Evolutionary conservation across 1,140 invertebrate genomes (phyloP), one percentile per base, ranked within the genome.

Genomic region (Temnothorax curvispinosus): DNA sequence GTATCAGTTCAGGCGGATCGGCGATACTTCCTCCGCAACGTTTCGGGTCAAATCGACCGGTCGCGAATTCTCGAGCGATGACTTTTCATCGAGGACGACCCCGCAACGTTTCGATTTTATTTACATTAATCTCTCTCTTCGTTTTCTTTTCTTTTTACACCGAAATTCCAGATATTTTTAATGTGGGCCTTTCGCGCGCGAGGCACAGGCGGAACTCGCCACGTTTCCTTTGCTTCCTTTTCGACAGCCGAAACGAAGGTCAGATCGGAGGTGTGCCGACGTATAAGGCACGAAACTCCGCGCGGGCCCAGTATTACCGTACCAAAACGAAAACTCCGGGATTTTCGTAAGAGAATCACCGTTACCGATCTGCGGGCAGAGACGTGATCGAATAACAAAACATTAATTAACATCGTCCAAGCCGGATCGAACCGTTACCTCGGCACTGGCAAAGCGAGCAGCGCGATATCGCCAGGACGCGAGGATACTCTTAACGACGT

Each of bases 301-400:
- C 11, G 27, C 7, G 32, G 15, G 38, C 52, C 5, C 2, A 13
- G n/a, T 81, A 81, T 71, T 56, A 81, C 38, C 65, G 44, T 56
- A 81, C 9, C 5, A 81, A 81, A 75, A 47, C n/a, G 50, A 35
- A 58, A 74, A 35, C n/a, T 13, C 52, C 11, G 13, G 60, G 56
- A 75, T 60, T 60, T 56, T 84, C 54, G 56, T 75, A 84, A 75
- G 41, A 60, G 69, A 21, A 74, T 60, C 80, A 84, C 80, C 80
- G 80, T 84, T 84, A 84, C n/a, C 18, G 41, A 60, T 58, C 9
- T n/a, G 35, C 47, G n/a, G 15, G 64, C 64, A 13, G 35, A 62
- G 21, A 18, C 65, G 32, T 65, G 65, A 71, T 71, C 50, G 80
- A 84, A 38, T 74, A 74, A 84, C 69, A 84, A 84, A 75, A 84